phyloP scores from a whole-genome alignment of 2,113 vertebrate genomes.

The Atrichornis clamosus region DNA sequence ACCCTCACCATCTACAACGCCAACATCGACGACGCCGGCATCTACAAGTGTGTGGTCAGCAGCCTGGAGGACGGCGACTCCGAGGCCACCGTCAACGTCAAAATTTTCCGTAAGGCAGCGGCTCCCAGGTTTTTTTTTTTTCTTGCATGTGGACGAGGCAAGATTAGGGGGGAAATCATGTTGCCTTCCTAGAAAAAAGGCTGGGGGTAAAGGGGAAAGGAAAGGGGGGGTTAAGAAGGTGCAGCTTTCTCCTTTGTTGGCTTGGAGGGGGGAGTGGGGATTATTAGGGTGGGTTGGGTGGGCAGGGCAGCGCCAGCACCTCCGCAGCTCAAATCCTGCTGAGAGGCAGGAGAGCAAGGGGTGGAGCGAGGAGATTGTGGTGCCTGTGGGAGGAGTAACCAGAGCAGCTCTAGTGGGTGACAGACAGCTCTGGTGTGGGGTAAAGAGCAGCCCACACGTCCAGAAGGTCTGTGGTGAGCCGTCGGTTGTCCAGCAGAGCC shows the following conservation, averaged over 20 bases:
- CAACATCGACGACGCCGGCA: constrained; percentile 86
- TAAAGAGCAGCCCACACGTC: accelerated
- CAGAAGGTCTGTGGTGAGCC: background rate
- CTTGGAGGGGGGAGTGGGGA: background rate
- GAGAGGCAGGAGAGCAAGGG: background rate
- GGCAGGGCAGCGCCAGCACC: background rate
- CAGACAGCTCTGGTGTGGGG: background rate
- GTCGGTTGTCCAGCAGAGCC: background rate
- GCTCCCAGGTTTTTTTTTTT: accelerated
- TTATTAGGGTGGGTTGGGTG: background rate
- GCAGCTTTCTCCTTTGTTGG: background rate
- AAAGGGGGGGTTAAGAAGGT: background rate
- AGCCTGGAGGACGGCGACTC: constrained; percentile 79
- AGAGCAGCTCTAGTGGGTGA: background rate
- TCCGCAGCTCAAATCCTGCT: background rate
- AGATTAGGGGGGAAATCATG: background rate
- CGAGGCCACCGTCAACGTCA: constrained; percentile 91
- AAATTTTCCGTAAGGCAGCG: constrained; percentile 89
- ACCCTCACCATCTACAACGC: constrained; percentile 95
- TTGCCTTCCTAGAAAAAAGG: background rate
- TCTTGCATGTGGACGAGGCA: background rate
- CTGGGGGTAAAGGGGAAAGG: background rate
- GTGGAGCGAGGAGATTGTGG: background rate
- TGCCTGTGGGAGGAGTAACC: background rate
- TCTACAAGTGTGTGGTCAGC: constrained; percentile 91